phyloP scores from a whole-genome alignment of 2,888 invertebrate species.

The Petrophora chlorosata region DNA sequence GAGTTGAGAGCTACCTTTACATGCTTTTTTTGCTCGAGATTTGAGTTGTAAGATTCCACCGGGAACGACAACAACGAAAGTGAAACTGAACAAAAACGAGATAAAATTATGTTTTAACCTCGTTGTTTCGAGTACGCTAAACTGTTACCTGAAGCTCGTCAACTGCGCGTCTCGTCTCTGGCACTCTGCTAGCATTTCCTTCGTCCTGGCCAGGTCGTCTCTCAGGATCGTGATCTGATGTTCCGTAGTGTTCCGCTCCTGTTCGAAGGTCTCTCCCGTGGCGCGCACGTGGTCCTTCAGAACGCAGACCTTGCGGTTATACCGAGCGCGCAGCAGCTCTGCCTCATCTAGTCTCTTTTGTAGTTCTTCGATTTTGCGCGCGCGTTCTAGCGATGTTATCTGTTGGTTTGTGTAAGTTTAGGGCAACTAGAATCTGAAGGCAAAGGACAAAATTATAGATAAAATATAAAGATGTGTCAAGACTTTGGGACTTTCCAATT shows the following conservation, averaged over 20 bases:
- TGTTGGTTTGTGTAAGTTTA: too few species aligned
- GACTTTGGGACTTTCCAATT: too few species aligned
- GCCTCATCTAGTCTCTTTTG: conserved; percentile 92
- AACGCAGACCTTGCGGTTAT: conserved; percentile 88
- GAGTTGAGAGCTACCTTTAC: too few species aligned
- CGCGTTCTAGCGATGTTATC: conserved; percentile 92
- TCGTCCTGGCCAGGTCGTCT: conserved; percentile 89
- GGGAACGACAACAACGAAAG: not conserved
- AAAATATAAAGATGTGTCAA: too few species aligned
- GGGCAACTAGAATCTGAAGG: too few species aligned
- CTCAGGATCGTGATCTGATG: conserved; percentile 88
- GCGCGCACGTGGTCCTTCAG: conserved; percentile 89
- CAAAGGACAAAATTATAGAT: too few species aligned
- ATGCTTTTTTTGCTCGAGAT: too few species aligned
- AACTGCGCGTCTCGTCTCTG: conserved; percentile 90
- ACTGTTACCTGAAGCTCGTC: conserved; percentile 86
- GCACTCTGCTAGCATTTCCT: conserved; percentile 89
- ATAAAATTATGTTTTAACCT: too few species aligned
- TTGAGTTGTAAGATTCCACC: too few species aligned
- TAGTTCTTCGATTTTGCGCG: conserved; percentile 92
- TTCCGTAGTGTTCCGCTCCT: conserved; percentile 87
- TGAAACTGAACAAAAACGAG: not conserved
- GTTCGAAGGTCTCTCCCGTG: conserved; percentile 87
- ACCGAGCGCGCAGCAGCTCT: conserved; percentile 89
- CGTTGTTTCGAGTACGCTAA: too few species aligned